Evolutionary conservation across 1,140 invertebrate species (phyloP).

Genomic region (Calosoma granatense): DNA sequence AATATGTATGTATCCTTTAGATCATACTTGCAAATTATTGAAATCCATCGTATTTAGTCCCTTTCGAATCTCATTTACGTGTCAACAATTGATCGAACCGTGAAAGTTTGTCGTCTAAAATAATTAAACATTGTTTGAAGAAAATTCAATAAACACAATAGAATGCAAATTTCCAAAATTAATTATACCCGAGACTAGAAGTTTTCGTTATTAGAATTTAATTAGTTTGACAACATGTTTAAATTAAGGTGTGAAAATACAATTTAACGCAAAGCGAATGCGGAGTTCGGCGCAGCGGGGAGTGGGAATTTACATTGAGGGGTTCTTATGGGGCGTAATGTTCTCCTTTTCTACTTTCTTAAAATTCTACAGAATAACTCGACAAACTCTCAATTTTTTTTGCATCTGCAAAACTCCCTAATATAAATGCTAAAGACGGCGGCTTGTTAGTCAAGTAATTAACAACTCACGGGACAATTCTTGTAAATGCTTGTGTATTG

Average conservation of each 20-base stretch:
- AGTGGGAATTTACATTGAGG: background rate
- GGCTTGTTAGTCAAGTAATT: constrained; percentile 4
- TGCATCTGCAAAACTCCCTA: background rate
- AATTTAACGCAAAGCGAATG: background rate
- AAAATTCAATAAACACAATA: background rate
- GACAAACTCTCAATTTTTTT: constrained; percentile 6
- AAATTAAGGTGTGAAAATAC: constrained; percentile 2
- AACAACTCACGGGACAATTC: background rate
- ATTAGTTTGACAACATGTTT: constrained; percentile 8
- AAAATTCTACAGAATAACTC: background rate
- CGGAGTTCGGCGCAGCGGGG: background rate
- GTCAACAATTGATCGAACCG: no score
- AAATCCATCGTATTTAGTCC: no score
- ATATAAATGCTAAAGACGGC: constrained; percentile 6
- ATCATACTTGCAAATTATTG: no score
- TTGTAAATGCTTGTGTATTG: constrained; percentile 7
- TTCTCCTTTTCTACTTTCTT: no score
- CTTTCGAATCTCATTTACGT: no score
- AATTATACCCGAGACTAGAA: background rate
- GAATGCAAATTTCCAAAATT: constrained; percentile 2
- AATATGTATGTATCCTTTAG: no score
- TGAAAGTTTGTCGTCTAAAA: background rate
- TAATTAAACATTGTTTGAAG: background rate
- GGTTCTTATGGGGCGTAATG: no score
- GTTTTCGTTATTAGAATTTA: constrained; percentile 4